These are phyloP conservation scores for Drosophila grimshawi DNA, from an alignment of 1,140 invertebrate species.

Conservation along the genomic window DNA sequence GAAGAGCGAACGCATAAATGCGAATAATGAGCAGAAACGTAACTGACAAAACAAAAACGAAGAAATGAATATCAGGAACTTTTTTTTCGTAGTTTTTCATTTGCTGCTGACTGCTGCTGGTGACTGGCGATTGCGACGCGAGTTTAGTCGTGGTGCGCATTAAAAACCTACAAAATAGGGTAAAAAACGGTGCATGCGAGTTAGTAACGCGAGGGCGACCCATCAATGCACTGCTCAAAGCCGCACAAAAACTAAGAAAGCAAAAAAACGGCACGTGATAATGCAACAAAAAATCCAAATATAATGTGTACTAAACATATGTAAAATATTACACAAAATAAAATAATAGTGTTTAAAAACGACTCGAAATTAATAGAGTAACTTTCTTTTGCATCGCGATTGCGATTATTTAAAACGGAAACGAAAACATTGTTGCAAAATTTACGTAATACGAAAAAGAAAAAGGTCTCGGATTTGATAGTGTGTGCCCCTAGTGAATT, in stretches of 20 bases:
- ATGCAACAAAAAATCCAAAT: not conserved
- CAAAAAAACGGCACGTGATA: not conserved
- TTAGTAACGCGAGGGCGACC: slow-evolving; percentile 72
- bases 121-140: slow-evolving; percentile 41
- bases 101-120: slow-evolving; percentile 23
- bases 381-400: no score
- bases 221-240: slow-evolving; percentile 46
- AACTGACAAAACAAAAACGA: slow-evolving; percentile 36
- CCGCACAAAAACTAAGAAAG: slow-evolving; percentile 3
- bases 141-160: slow-evolving; percentile 34
- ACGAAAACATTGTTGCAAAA: slow-evolving; percentile 8
- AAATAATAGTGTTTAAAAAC: not conserved
- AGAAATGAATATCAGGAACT: slow-evolving; percentile 65
- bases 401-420: not conserved
- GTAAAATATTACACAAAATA: not conserved
- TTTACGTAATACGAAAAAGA: slow-evolving; percentile 56
- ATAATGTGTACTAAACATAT: not conserved
- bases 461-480: not conserved
- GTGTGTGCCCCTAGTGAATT: slow-evolving; percentile 16
- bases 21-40: slow-evolving; percentile 79
- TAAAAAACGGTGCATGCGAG: slow-evolving; percentile 72
- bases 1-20: slow-evolving; percentile 69
- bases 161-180: slow-evolving; percentile 79
- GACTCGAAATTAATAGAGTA: not conserved
- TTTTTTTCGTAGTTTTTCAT: slow-evolving; percentile 31